Evolutionary conservation across 2,113 vertebrate genomes (phyloP).

Genomic region (Euleptes europaea): DNA sequence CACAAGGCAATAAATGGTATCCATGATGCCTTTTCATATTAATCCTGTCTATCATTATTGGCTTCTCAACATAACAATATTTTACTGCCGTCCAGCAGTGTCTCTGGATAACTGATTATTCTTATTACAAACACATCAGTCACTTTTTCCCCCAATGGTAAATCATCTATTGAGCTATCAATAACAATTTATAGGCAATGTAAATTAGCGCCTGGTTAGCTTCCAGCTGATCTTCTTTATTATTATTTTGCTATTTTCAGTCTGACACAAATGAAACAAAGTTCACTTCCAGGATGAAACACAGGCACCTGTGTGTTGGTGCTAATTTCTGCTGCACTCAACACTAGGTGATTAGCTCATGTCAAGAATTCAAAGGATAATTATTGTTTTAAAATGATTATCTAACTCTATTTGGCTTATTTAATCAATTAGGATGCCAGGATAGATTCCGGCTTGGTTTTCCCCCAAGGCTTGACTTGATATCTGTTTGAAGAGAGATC

Average conservation of each 20-base stretch:
- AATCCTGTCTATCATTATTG: conserved; percentile 14
- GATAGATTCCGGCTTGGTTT: neutral
- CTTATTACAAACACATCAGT: conserved; percentile 29
- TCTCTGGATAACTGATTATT: conserved; percentile 24
- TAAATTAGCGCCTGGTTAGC: conserved; percentile 25
- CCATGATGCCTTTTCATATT: neutral
- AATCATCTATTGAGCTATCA: conserved; percentile 13
- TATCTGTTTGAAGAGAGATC: neutral
- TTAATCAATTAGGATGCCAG: conserved; percentile 12
- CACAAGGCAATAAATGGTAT: neutral
- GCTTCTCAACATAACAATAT: neutral
- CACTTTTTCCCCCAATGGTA: conserved; percentile 10
- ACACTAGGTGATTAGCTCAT: conserved; percentile 18
- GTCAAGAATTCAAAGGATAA: neutral
- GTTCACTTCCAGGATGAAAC: neutral
- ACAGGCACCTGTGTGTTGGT: neutral
- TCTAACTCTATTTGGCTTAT: neutral
- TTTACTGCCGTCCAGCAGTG: neutral
- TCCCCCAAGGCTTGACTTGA: neutral
- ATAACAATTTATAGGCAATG: conserved; percentile 34
- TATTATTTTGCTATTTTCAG: neutral
- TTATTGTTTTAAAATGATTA: conserved; percentile 10
- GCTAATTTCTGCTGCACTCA: conserved; percentile 19
- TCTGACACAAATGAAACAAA: conserved; percentile 31
- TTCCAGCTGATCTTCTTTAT: conserved; percentile 28